A percentile compares a stretch with the other conserved stretches of the same genome.
These are phyloP conservation scores for Iguana delicatissima DNA, from an alignment of 2,797 vertebrate species.

Conservation along the genomic window DNA sequence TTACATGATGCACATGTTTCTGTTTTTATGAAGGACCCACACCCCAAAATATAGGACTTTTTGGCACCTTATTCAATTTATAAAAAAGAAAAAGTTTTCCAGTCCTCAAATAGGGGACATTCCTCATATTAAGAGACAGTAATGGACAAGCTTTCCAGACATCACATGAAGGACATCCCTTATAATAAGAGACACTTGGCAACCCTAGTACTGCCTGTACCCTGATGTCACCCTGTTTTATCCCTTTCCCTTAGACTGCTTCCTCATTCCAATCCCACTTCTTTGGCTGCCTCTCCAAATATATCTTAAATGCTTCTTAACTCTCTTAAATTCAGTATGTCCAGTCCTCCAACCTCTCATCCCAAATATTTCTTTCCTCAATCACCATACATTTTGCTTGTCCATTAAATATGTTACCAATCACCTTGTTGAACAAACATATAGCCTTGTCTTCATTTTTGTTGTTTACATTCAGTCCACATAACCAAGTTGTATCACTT, in stretches of 20 bases:
- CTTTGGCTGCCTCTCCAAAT: not conserved
- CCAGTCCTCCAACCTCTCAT: not conserved
- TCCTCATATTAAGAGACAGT: too few species aligned
- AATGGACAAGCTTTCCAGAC: too few species aligned
- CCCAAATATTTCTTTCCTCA: not conserved
- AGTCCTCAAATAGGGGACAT: too few species aligned
- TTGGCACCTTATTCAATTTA: too few species aligned
- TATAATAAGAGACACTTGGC: too few species aligned
- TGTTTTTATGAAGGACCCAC: too few species aligned
- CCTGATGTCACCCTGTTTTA: not conserved
- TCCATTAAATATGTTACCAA: not conserved
- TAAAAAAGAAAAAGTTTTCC: too few species aligned
- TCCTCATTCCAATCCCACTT: not conserved
- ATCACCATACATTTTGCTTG: not conserved
- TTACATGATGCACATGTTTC: too few species aligned
- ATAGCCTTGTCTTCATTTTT: not conserved
- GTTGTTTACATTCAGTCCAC: not conserved
- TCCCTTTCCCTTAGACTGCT: not conserved
- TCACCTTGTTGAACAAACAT: not conserved
- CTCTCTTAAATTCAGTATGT: too few species aligned
- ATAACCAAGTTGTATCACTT: not conserved
- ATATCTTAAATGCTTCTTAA: too few species aligned
- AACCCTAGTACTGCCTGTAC: not conserved
- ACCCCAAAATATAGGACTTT: too few species aligned
- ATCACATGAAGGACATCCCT: too few species aligned